Evolutionary conservation across 1,140 invertebrate genomes (phyloP).

Genomic region (Propsilocerus akamusi): DNA sequence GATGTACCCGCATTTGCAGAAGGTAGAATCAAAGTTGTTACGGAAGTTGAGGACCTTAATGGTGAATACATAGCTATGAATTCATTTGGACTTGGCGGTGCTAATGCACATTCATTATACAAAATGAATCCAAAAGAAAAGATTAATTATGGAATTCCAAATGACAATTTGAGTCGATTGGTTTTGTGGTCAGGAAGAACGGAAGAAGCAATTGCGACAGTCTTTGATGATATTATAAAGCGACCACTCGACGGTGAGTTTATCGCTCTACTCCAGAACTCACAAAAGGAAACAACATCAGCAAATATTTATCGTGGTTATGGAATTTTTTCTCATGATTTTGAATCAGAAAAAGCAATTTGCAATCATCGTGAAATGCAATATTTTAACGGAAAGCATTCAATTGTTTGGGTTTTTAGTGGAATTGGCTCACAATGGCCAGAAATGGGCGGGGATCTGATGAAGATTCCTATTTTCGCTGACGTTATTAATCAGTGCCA

Average conservation of each 20-base stretch:
- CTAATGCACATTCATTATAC: constrained; percentile 48
- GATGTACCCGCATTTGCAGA: constrained; percentile 49
- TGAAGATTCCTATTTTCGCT: constrained; percentile 48
- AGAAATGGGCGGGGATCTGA: constrained; percentile 51
- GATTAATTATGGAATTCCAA: constrained; percentile 27
- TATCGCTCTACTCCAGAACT: constrained; percentile 30
- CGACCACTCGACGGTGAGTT: constrained; percentile 34
- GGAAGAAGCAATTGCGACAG: constrained; percentile 40
- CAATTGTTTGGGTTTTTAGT: constrained; percentile 77
- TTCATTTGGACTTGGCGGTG: constrained; percentile 71
- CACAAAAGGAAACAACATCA: constrained; percentile 17
- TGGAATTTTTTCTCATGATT: constrained; percentile 9
- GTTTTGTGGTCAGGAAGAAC: constrained; percentile 33
- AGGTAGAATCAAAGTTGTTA: constrained; percentile 49
- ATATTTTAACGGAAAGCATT: constrained; percentile 37
- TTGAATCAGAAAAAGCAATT: constrained; percentile 22
- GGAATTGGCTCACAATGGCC: constrained; percentile 84
- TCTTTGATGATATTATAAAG: constrained; percentile 44
- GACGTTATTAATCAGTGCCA: constrained; percentile 54
- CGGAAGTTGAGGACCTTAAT: constrained; percentile 39
- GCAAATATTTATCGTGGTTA: constrained; percentile 16
- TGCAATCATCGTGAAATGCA: constrained; percentile 27
- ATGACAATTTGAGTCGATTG: constrained; percentile 32
- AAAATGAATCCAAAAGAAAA: constrained; percentile 33
- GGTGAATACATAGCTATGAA: constrained; percentile 45